Conservation (phyloP, 1,140 invertebrate species). For the Palaemon carinicauda region DNA sequence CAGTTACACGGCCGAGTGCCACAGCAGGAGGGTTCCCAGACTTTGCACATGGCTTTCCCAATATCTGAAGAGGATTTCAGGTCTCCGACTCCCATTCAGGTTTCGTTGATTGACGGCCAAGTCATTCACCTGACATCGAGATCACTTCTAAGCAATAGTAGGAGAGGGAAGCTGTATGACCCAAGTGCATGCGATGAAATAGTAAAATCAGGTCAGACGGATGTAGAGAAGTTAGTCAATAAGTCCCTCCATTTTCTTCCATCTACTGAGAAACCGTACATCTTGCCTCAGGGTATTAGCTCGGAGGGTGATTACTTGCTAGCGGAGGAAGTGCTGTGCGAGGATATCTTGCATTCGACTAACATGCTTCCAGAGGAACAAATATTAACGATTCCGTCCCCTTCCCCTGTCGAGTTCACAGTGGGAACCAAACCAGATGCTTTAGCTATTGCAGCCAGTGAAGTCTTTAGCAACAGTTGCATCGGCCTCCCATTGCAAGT, state of each 20-base stretch:
- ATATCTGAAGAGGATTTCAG: neutral
- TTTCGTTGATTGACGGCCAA: neutral
- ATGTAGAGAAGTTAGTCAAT: no score
- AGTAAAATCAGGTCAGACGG: neutral
- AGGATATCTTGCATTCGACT: neutral
- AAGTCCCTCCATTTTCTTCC: neutral
- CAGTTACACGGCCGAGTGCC: no score
- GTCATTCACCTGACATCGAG: neutral
- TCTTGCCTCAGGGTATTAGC: neutral
- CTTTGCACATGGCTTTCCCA: no score
- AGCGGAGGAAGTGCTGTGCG: neutral
- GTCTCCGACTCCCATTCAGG: neutral
- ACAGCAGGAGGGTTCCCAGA: no score
- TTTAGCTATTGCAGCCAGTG: neutral
- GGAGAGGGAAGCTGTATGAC: neutral
- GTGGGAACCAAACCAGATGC: neutral
- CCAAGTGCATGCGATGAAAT: neutral
- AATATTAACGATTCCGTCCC: neutral
- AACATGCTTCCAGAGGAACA: neutral
- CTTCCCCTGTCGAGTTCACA: neutral
- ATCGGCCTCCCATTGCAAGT: no score
- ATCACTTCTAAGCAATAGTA: neutral
- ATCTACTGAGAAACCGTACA: neutral
- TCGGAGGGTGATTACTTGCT: neutral
- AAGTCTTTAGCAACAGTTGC: neutral